Percentiles rank a stretch among this genome's conserved stretches.
phyloP scores from a whole-genome alignment of 2,113 vertebrate genomes.

The Glaucidium brasilianum region DNA sequence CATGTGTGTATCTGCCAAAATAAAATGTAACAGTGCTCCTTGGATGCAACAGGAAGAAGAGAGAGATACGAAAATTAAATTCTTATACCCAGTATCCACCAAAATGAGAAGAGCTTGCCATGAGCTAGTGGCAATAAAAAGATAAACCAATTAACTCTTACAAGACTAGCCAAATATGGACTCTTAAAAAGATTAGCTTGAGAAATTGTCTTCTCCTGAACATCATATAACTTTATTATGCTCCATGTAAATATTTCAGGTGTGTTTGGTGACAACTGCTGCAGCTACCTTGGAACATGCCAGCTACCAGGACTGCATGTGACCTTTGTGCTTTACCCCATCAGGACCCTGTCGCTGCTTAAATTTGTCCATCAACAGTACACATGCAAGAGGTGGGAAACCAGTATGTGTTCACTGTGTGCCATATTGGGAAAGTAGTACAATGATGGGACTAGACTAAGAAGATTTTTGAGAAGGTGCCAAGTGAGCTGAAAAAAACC shows the following conservation, averaged over 20 bases:
- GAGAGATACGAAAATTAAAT: not conserved
- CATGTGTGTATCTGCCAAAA: not conserved
- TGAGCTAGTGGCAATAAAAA: not conserved
- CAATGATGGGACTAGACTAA: not conserved
- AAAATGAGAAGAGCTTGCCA: not conserved
- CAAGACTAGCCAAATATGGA: not conserved
- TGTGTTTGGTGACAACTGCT: not conserved
- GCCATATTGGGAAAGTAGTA: not conserved
- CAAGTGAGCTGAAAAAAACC: not conserved
- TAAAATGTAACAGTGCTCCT: not conserved
- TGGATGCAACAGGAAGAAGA: not conserved
- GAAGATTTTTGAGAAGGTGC: not conserved
- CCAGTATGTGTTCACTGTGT: rapidly evolving
- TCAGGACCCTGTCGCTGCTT: not conserved
- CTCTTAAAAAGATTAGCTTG: not conserved
- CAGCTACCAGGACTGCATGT: rapidly evolving
- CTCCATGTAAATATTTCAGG: not conserved
- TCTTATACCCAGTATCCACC: not conserved
- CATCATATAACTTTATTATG: not conserved
- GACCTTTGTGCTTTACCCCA: not conserved
- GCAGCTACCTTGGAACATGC: not conserved
- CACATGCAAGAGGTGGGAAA: not conserved
- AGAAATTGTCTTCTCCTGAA: not conserved
- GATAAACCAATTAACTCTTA: not conserved
- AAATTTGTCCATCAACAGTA: not conserved